A percentile compares a stretch with the other conserved stretches of the same genome.
Evolutionary conservation across 2,888 invertebrate genomes (phyloP).

Genomic region (Hemicrepidius hirtus): DNA sequence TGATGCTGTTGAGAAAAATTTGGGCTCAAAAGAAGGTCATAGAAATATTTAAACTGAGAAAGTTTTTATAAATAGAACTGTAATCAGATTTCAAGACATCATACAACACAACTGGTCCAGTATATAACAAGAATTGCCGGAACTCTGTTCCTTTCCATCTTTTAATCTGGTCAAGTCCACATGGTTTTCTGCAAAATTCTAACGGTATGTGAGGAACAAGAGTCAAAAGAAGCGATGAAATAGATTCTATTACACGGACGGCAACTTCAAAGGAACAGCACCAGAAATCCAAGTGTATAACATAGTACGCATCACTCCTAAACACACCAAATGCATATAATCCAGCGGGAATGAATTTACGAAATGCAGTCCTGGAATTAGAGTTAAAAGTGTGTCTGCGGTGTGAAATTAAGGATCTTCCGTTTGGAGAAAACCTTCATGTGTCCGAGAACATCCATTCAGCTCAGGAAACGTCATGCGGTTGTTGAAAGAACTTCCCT

Average conservation of each 20-base stretch:
- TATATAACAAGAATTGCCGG: constrained; percentile 1
- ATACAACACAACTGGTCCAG: too few relatives aligned
- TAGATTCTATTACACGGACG: neutral
- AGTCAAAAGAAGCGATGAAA: neutral
- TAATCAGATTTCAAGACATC: too few relatives aligned
- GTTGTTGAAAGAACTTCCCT: too few relatives aligned
- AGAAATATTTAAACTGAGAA: too few relatives aligned
- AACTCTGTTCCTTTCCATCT: constrained; percentile 1
- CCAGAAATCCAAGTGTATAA: constrained; percentile 31
- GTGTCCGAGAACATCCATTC: too few relatives aligned
- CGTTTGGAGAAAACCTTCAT: too few relatives aligned
- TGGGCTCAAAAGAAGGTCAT: too few relatives aligned
- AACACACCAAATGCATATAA: constrained; percentile 51
- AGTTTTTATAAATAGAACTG: too few relatives aligned
- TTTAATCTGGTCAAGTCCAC: neutral
- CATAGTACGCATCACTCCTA: constrained; percentile 47
- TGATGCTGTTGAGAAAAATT: too few relatives aligned
- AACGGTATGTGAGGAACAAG: too few relatives aligned
- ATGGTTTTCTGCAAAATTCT: too few relatives aligned
- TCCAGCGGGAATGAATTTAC: constrained; percentile 56
- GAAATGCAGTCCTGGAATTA: constrained; percentile 57
- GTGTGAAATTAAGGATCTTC: constrained; percentile 55
- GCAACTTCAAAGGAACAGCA: constrained; percentile 18
- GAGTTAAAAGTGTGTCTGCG: constrained; percentile 50
- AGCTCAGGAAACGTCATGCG: too few relatives aligned